Base-by-base conservation (phyloP, 1,140 invertebrate genomes). In the Asbolus verrucosus region DNA sequence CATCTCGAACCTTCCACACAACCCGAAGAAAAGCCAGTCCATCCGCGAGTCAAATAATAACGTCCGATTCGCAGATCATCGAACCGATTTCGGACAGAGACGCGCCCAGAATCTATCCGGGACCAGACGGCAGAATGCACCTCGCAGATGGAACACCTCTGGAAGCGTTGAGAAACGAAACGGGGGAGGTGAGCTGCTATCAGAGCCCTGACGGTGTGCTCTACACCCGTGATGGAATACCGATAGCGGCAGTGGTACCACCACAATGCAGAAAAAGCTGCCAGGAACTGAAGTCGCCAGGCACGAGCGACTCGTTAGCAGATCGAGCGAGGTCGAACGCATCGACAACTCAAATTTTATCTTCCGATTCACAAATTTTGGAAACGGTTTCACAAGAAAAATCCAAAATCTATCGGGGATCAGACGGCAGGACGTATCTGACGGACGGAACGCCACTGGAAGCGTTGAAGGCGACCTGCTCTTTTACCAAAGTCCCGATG, bases 181-280 rank as follows among this genome's bases (percentile, higher is more conserved):
- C 15, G 3, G 46, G 46, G 1, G 46, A 54, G 5, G 14, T 27
- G n/a, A 9, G 6, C 9, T 54, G 6, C 9, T 54, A 54, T 11
- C n/a, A 11, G 6, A 21, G 18, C 21, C 11, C 6, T 6, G 11
- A 27, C 5, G 46, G 46, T 27, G 46, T 27, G 1, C n/a, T 54
- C 9, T 54, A 54, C 11, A 54, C 46, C 2, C 13, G n/a, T 11
- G 46, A 54, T 13, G 46, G 46, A n/a, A 46, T 46, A 3, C 41
- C 41, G 41, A 46, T 46, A 16, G 18, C 27, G 4, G 4, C 27
- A 5, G 27, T n/a, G n/a, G n/a, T n/a, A n/a, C n/a, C n/a, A 30
- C 27, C 27, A 4, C 4, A 30, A 5, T 5, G 9, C 27, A 30
- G 4, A 30, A 5, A 30, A 30, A 30, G 27, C 27, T 30, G 27